These are phyloP conservation scores for Nestor notabilis DNA, from an alignment of 2,113 vertebrate species.

Conservation along the genomic window DNA sequence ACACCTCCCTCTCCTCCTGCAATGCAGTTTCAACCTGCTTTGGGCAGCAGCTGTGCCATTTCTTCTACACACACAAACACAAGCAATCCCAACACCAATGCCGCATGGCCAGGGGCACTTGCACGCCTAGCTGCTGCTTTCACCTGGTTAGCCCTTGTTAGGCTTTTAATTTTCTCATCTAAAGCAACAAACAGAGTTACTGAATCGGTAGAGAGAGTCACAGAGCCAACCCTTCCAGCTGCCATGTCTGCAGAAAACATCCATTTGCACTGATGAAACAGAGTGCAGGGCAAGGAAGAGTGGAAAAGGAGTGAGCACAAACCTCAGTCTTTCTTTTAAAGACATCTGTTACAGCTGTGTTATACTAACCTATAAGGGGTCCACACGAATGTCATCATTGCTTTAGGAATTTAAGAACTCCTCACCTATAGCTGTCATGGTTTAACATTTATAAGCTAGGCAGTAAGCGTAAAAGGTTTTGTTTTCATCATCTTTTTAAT, in stretches of 20 bases:
- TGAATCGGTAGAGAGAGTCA: neutral
- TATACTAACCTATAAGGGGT: neutral
- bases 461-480: constrained; percentile 6
- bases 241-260: neutral
- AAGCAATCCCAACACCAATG: accelerated
- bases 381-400: neutral
- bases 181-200: neutral
- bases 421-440: neutral
- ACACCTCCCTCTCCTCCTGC: constrained; percentile 35
- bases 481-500: neutral
- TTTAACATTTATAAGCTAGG: constrained; percentile 34
- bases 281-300: neutral
- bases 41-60: neutral
- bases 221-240: neutral
- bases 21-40: neutral
- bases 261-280: neutral
- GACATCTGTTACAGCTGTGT: neutral
- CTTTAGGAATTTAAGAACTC: neutral
- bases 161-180: neutral
- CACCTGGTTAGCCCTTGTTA: neutral
- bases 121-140: neutral
- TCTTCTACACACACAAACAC: neutral
- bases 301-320: neutral
- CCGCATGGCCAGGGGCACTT: accelerated
- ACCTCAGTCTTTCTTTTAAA: neutral